Evolutionary conservation across 2,888 invertebrate species (phyloP).

Genomic region (Spodoptera exigua): DNA sequence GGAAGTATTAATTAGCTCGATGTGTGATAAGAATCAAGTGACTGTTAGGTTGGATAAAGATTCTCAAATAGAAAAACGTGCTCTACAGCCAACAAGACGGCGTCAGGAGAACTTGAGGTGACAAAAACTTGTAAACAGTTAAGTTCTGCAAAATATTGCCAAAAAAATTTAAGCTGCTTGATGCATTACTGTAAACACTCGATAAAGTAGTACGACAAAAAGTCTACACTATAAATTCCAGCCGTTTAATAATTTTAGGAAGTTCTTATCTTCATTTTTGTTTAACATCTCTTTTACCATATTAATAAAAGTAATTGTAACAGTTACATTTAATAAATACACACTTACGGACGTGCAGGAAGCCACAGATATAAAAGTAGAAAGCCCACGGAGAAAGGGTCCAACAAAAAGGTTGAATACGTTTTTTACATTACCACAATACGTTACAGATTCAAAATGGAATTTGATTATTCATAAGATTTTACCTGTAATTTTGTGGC

Average conservation of each 20-base stretch:
- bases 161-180: constrained; percentile 38
- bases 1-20: constrained; percentile 41
- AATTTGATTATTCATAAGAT: constrained; percentile 71
- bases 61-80: constrained; percentile 40
- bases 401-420: constrained; percentile 59
- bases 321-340: constrained; percentile 40
- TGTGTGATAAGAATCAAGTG: constrained; percentile 40
- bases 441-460: constrained; percentile 71
- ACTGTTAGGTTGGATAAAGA: constrained; percentile 33
- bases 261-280: constrained; percentile 20
- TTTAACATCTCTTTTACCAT: constrained; percentile 7
- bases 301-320: constrained; percentile 21
- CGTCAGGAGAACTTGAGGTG: constrained; percentile 25
- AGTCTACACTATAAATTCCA: constrained; percentile 23
- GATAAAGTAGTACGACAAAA: constrained; percentile 38
- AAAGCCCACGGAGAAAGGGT: constrained; percentile 79
- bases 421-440: constrained; percentile 73
- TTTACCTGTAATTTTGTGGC: constrained; percentile 76
- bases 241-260: constrained; percentile 26
- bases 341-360: constrained; percentile 49
- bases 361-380: constrained; percentile 69
- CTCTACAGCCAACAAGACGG: constrained; percentile 28
- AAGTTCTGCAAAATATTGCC: constrained; percentile 26
- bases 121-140: constrained; percentile 47
- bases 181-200: constrained; percentile 52